Evolutionary conservation across 2,113 vertebrate species (phyloP).

Genomic region (Solenodon paradoxus): DNA sequence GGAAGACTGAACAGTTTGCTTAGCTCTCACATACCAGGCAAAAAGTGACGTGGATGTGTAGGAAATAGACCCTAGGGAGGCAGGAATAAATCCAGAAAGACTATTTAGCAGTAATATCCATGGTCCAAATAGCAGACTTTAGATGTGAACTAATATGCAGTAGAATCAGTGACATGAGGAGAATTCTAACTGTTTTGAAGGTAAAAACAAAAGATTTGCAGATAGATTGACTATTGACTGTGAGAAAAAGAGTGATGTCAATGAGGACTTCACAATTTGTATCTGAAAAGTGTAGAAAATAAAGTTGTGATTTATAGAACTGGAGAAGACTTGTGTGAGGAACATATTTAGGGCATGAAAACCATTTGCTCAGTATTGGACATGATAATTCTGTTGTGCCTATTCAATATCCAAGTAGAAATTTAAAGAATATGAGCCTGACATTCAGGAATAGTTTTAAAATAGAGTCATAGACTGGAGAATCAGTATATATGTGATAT

Average conservation of each 20-base stretch:
- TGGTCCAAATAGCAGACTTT: not conserved
- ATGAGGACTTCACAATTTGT: not conserved
- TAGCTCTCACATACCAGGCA: not conserved
- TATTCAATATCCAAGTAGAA: not conserved
- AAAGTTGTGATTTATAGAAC: not conserved
- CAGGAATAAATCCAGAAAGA: not conserved
- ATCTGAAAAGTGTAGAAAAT: not conserved
- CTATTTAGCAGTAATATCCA: not conserved
- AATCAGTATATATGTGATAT: not conserved
- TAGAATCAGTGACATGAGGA: not conserved
- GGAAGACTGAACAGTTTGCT: not conserved
- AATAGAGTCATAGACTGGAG: not conserved
- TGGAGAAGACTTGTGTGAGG: not conserved
- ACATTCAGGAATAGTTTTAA: not conserved
- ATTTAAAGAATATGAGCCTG: not conserved
- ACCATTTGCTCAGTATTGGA: not conserved
- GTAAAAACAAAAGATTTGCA: not conserved
- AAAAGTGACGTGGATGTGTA: not conserved
- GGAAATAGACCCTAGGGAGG: not conserved
- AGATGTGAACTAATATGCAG: not conserved
- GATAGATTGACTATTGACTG: not conserved
- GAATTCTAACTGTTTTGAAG: not conserved
- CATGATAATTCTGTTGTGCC: not conserved
- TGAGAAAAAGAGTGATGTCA: not conserved
- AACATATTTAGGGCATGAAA: not conserved